Percentiles rank a stretch among this genome's conserved stretches.
Evolutionary conservation across 1,140 invertebrate species (phyloP).

Genomic region (Alviniconcha marisindica): DNA sequence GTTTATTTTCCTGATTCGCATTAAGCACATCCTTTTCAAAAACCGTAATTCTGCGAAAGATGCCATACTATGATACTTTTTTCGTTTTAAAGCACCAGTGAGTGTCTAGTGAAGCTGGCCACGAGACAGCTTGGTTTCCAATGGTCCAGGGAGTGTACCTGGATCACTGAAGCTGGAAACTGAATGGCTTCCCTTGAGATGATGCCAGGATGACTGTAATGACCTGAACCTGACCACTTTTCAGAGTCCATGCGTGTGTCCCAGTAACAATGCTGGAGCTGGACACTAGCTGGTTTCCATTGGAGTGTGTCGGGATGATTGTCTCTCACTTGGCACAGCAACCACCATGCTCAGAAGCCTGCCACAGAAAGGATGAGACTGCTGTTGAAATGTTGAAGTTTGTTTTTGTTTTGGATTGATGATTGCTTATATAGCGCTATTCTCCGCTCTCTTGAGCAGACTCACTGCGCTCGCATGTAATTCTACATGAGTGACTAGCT

Average conservation of each 20-base stretch:
- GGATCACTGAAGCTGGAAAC: not conserved
- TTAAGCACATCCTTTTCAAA: too few species aligned
- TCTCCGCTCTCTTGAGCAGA: too few species aligned
- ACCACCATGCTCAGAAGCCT: slow-evolving; percentile 31
- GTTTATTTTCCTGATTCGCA: too few species aligned
- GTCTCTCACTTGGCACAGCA: not conserved
- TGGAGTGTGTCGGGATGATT: not conserved
- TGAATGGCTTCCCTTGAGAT: not conserved
- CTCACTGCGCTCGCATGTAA: not conserved
- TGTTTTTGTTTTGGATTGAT: too few species aligned
- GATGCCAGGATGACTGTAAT: not conserved
- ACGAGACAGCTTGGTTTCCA: not conserved
- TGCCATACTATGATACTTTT: too few species aligned
- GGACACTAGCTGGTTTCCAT: slow-evolving; percentile 18
- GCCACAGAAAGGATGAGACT: not conserved
- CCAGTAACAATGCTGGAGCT: not conserved
- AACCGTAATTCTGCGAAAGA: too few species aligned
- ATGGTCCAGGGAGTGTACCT: too few species aligned
- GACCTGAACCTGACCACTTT: too few species aligned
- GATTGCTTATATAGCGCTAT: too few species aligned
- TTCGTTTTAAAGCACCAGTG: too few species aligned
- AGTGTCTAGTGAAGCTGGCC: too few species aligned
- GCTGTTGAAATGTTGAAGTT: not conserved
- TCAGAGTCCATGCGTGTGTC: not conserved
- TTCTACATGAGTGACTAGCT: too few species aligned